phyloP scores from a whole-genome alignment of 2,113 vertebrate genomes.

The Elachura formosa region DNA sequence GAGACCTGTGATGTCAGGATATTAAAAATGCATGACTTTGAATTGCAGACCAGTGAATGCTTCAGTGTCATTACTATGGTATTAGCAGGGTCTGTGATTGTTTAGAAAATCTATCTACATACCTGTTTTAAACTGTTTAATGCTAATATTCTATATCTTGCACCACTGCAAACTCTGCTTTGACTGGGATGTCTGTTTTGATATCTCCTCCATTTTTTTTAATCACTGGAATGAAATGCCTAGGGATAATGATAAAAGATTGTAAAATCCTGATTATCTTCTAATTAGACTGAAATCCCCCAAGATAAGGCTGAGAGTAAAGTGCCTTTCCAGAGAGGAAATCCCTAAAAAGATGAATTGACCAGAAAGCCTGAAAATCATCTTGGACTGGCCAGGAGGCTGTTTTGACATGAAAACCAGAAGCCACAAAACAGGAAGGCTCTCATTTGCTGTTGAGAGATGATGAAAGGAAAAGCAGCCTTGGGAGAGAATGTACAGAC shows the following conservation, averaged over 20 bases:
- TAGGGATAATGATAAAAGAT: not conserved
- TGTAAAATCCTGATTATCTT: not conserved
- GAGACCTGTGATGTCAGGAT: not conserved
- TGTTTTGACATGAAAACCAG: not conserved
- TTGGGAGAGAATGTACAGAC: not conserved
- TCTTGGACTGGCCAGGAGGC: not conserved
- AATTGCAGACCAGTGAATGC: not conserved
- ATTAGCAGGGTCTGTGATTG: not conserved
- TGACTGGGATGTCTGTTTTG: not conserved
- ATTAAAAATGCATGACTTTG: conserved; percentile 1
- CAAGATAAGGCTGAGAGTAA: not conserved
- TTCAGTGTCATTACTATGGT: not conserved
- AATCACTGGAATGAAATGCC: not conserved
- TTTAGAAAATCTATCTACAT: not conserved
- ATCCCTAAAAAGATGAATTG: not conserved
- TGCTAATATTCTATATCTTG: not conserved
- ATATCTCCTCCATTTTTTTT: not conserved
- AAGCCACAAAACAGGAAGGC: not conserved
- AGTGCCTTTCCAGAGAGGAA: not conserved
- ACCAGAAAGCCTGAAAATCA: not conserved
- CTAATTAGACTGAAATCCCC: not conserved
- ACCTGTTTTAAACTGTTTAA: not conserved
- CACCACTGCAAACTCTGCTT: not conserved
- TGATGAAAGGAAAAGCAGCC: not conserved
- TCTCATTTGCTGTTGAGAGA: not conserved